Percentiles rank a stretch among this genome's conserved stretches.
Evolutionary conservation across 1,140 invertebrate genomes (phyloP).

Genomic region (Laodelphax striatellus): DNA sequence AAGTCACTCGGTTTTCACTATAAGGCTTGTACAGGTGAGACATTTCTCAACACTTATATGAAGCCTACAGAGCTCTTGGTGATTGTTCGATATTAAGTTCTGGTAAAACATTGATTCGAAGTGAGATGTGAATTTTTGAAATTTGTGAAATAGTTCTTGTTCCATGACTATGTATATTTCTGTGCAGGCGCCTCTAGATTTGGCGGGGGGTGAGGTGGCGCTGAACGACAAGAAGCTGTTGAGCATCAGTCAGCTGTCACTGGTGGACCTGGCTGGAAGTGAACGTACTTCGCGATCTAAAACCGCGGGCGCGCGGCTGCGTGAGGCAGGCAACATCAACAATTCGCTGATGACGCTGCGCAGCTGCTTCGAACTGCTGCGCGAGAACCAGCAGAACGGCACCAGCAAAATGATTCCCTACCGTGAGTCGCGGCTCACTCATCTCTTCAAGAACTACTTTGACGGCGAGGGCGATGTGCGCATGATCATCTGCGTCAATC

Average conservation of each 20-base stretch:
- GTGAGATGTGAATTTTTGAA: too few relatives aligned
- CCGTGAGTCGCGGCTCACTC: constrained; percentile 88
- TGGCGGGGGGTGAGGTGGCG: constrained; percentile 47
- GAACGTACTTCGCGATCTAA: constrained; percentile 80
- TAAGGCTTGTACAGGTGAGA: constrained; percentile 70
- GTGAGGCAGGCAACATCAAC: constrained; percentile 79
- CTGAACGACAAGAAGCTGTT: constrained; percentile 49
- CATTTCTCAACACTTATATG: neutral
- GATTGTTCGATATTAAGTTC: too few relatives aligned
- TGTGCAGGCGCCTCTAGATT: constrained; percentile 59
- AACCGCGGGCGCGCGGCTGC: constrained; percentile 61
- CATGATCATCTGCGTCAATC: constrained; percentile 97
- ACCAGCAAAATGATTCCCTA: constrained; percentile 71
- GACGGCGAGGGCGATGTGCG: constrained; percentile 91
- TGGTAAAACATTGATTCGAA: too few relatives aligned
- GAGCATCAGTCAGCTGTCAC: constrained; percentile 69
- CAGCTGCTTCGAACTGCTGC: constrained; percentile 78
- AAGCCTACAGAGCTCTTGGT: neutral
- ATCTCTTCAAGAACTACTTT: constrained; percentile 96
- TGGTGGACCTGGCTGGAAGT: constrained; percentile 92
- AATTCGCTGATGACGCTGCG: constrained; percentile 73
- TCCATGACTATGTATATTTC: neutral
- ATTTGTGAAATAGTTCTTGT: too few relatives aligned
- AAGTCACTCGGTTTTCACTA: constrained; percentile 88
- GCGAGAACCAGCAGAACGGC: constrained; percentile 74